Evolutionary conservation across 2,113 vertebrate genomes (phyloP), one percentile per base, ranked within the genome.

Genomic region (Peromyscus maniculatus): DNA sequence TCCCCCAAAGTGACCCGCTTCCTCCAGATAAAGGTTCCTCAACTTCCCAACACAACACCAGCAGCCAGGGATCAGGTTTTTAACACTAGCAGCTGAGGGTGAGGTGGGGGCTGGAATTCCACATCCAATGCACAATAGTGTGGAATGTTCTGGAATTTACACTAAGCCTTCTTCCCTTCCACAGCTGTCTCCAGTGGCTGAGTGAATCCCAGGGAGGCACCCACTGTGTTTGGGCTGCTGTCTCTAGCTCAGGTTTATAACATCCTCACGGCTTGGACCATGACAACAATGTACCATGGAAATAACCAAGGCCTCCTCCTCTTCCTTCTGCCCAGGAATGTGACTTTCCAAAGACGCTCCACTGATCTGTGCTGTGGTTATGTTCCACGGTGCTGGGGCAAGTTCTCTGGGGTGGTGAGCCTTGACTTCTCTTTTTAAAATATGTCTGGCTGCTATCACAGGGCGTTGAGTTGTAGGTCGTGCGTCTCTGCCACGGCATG

Each of bases 161-260:
- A 93, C 62, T 55, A 77, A 94, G 79, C 55, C 83, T 91, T 91
- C 89, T 92, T 43, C 16, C 91, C 82, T 84, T 77, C 83, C 87
- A 92, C 91, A 91, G 43, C 26, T 72, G 83, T 95, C 89, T 98
- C 89, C 96, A 78, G 95, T 57, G 57, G 80, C 39, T 46, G 83
- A 83, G 66, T 62, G 67, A 83, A 36, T 93, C 36, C 28, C 59
- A 78, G 28, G 59, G 91, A 1, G 11, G 75, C 82, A 46, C 36
- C 72, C 62, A 90, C 96, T 98, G 64, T 83, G 89, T 67, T 74
- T 83, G 7, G 97, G 77, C 39, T 49, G 80, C 49, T 88, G 83
- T 94, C 88, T 21, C 39, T 74, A 33, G 33, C 69, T 93, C 95
- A 96, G 72, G 59, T 22, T 22, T 39, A n/a, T 80, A 59, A 19